Evolutionary conservation across 2,113 vertebrate species (phyloP).

Genomic region (Petroica traversi): DNA sequence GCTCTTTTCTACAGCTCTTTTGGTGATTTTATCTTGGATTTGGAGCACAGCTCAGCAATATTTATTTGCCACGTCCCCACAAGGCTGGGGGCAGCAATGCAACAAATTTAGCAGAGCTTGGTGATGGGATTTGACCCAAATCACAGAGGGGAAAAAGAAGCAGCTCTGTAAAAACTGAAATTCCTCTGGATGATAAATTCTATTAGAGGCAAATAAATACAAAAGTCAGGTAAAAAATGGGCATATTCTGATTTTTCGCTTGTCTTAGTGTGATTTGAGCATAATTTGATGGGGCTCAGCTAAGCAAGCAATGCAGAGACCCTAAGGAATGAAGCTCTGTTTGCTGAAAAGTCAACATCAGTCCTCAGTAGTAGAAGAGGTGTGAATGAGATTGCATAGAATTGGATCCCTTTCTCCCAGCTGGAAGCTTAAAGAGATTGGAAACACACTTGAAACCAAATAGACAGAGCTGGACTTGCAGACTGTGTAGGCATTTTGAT

Average conservation of each 20-base stretch:
- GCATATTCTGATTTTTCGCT: neutral
- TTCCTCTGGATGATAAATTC: neutral
- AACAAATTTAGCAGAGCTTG: neutral
- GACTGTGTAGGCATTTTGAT: neutral
- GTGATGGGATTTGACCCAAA: constrained; percentile 14
- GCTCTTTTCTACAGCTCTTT: neutral
- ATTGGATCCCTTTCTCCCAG: constrained; percentile 39
- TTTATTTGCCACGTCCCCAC: neutral
- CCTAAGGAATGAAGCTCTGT: neutral
- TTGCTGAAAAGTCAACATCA: neutral
- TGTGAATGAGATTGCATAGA: constrained; percentile 20
- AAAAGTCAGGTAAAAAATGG: neutral
- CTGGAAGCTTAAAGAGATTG: constrained; percentile 20
- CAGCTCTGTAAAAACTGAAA: neutral
- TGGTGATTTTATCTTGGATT: neutral
- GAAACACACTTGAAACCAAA: neutral
- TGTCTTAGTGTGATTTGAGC: neutral
- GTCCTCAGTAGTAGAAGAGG: neutral
- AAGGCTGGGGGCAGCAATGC: neutral
- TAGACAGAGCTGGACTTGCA: neutral
- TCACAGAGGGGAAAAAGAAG: neutral
- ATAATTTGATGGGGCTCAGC: neutral
- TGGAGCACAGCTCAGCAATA: neutral
- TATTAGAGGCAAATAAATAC: neutral
- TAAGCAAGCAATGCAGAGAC: constrained; percentile 17